Conservation (phyloP, 2,797 vertebrate species). For the Chaenodraco wilsoni region DNA sequence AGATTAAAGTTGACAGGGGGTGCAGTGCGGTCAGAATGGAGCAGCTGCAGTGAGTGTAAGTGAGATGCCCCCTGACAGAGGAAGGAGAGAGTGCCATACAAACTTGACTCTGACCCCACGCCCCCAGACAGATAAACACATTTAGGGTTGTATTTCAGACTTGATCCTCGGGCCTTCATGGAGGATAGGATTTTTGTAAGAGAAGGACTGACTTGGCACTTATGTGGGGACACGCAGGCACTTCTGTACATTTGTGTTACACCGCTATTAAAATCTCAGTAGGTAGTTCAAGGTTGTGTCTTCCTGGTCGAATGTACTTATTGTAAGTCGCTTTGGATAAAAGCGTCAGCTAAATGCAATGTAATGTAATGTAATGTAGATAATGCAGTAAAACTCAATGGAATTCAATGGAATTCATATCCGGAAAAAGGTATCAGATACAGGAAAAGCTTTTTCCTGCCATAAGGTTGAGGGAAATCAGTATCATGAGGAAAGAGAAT, state of each 20-base stretch:
- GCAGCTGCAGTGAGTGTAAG: constrained; percentile 57
- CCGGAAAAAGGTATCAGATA: neutral
- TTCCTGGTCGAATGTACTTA: too few species aligned
- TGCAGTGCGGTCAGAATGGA: constrained; percentile 32
- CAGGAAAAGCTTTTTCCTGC: neutral
- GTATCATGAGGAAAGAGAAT: constrained; percentile 12
- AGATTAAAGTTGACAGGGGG: constrained; percentile 27
- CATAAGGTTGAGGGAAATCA: constrained; percentile 11
- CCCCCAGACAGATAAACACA: constrained; percentile 46
- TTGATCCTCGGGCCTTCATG: neutral
- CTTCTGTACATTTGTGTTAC: neutral
- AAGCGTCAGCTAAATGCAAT: too few species aligned
- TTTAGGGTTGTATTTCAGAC: constrained; percentile 46
- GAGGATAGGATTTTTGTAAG: constrained; percentile 40
- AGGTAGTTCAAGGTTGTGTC: too few species aligned
- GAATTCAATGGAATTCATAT: neutral
- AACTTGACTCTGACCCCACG: constrained; percentile 36
- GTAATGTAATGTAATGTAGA: too few species aligned
- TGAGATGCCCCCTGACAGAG: constrained; percentile 37
- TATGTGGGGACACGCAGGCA: neutral
- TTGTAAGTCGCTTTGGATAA: too few species aligned
- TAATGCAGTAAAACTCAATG: neutral
- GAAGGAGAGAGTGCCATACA: constrained; percentile 15
- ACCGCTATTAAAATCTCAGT: neutral
- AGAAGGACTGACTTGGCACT: constrained; percentile 45